Evolutionary conservation across 2,113 vertebrate species (phyloP), one percentile per base, ranked within the genome.

Genomic region (Prunella himalayana): DNA sequence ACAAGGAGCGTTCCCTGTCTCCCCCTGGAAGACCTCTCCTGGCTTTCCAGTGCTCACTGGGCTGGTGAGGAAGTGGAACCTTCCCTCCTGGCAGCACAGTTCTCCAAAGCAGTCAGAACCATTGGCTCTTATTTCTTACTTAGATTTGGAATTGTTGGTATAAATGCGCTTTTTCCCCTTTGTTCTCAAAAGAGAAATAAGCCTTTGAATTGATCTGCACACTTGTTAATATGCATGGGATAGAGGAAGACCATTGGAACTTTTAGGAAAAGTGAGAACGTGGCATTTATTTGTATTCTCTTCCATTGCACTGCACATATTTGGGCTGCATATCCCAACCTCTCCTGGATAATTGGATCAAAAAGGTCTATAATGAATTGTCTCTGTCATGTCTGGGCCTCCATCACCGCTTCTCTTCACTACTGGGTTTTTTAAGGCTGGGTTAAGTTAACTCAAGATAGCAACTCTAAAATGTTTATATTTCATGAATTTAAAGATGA

Each of bases 281-380:
- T 60, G 16, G 79, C 31, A 30, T 69, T 25, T 71, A 66, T 84
- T 91, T 13, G 7, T 63, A 80, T 91, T 88, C 68, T 45, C 65
- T 70, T 25, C 70, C 31, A 11, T 71, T 57, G 22, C 5, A 8
- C 79, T 68, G 49, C 13, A 6, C 21, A 1, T 57, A 71, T 81
- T 86, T 89, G 91, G 79, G 68, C 80, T 66, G 31, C 7, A 1
- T 81, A 31, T 92, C 50, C n/a, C 81, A 53, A 39, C 75, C 63
- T 66, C 51, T 92, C 31, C 78, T 59, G 70, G 27, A 54, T 93
- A 95, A 96, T 73, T 93, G 82, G 60, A 83, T 96, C 79, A 83
- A 94, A 96, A 86, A 83, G 47, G 76, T 92, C 76, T 82, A 0
- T 94, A 94, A 93, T 75, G 86, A 90, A 85, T 85, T 80, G 77